Percentiles rank a stretch among this genome's conserved stretches.
These are phyloP conservation scores for Drosophila flavopinicola DNA, from an alignment of 2,888 invertebrate species.

Conservation along the genomic window DNA sequence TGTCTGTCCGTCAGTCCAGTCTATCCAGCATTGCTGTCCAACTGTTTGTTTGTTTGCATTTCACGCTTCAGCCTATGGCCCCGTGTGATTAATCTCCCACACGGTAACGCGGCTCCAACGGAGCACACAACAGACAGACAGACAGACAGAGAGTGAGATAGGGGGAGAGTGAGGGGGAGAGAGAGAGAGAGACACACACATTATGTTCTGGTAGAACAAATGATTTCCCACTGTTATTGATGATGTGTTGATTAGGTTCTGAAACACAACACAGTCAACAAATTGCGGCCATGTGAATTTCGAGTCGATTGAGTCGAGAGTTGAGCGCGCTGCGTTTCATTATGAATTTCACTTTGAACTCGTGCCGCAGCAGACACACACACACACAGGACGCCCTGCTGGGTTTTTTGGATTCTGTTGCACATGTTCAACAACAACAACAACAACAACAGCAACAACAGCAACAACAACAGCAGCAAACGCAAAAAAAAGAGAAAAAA, in stretches of 20 bases:
- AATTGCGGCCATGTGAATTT: conserved; percentile 78
- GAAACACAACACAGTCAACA: conserved; percentile 56
- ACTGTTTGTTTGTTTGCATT: conserved; percentile 70
- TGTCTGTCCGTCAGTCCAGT: conserved; percentile 1
- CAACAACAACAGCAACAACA: too few species aligned
- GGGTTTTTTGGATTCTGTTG: conserved; percentile 45
- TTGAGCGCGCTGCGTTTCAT: conserved; percentile 56
- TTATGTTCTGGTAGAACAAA: conserved; percentile 57
- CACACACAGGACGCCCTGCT: conserved; percentile 50
- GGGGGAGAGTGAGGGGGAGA: neutral
- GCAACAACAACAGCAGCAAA: conserved; percentile 1
- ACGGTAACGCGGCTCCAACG: conserved; percentile 35
- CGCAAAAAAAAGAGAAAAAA: conserved; percentile 45
- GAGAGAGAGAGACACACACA: conserved; percentile 19
- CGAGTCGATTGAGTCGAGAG: conserved; percentile 38
- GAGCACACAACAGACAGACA: conserved; percentile 45
- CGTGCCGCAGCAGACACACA: conserved; percentile 55
- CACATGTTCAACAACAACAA: conserved; percentile 30
- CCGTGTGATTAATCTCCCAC: conserved; percentile 74
- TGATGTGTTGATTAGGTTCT: conserved; percentile 82
- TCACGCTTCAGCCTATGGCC: conserved; percentile 67
- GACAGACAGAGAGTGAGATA: conserved; percentile 20
- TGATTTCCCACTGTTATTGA: conserved; percentile 80
- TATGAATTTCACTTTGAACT: conserved; percentile 77
- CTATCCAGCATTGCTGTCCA: conserved; percentile 19